Evolutionary conservation across 64 coral and sea anemone genomes (phyloP), one percentile per base, ranked within the genome.

Genomic region (Porites australiensis): DNA sequence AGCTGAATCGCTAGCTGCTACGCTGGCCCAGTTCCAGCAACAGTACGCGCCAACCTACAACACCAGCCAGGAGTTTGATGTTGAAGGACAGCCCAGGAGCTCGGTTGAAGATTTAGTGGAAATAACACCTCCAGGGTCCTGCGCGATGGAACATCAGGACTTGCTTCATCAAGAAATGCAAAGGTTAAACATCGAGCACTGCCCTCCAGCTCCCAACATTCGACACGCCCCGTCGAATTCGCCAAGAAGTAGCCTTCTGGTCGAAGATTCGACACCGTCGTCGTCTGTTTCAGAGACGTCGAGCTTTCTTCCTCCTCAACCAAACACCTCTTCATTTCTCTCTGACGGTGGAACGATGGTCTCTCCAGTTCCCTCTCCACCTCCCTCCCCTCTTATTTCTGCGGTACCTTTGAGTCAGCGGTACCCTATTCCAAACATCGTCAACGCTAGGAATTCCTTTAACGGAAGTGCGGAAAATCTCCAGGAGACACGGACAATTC

Each of bases 161-260:
- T 86, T 92, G 10, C 94, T 99, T 63, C 94, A 99, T 58, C 79
- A 94, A 52, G 86, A 99, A 64, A 99, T 99, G 98, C 94, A 99
- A 79, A 63, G 86, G 20, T 67, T 99, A 48, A 96, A 99, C 59
- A 96, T 99, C 19, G 98, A 99, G 59, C 94, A 93, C 74, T 98
- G 93, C 18, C 69, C 79, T 16, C 82, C 88, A 37, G 43, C 93
- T 16, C 88, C 77, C 12, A 23, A 63, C 10, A 84, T 90, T 50
- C 91, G 66, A 50, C 94, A 88, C 77, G 44, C 90, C 20, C 37
- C 90, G 20, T 93, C 95, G n/a, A 82, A 83, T 44, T 92, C 90
- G 18, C 91, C 95, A 61, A 88, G 95, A 55, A 96, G 74, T 3
- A 96, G 95, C 75, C 75, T 96, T 59, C 63, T 96, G 37, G 77